These are phyloP conservation scores for Mythimna vitellina DNA, from an alignment of 2,888 invertebrate genomes.

Conservation along the genomic window DNA sequence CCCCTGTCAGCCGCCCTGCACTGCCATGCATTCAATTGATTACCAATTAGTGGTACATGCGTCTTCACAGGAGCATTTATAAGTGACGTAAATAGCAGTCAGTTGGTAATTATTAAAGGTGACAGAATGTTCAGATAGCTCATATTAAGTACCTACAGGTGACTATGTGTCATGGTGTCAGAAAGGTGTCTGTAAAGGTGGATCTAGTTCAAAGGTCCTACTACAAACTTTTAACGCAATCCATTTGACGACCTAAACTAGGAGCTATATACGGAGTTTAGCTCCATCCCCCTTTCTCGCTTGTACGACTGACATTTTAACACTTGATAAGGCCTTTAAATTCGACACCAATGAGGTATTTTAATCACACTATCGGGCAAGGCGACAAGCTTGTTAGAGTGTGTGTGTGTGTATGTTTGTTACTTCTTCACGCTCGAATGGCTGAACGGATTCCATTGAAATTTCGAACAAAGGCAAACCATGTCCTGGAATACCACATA, in stretches of 20 bases:
- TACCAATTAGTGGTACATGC: conserved; percentile 77
- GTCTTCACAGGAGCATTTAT: conserved; percentile 70
- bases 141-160: conserved; percentile 3
- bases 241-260: no score
- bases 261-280: no score
- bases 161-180: neutral
- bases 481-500: no score
- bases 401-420: no score
- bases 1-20: conserved; percentile 70
- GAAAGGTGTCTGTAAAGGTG: neutral
- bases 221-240: no score
- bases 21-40: conserved; percentile 79
- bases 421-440: no score
- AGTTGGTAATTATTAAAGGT: conserved; percentile 41
- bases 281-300: no score
- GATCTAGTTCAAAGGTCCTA: neutral
- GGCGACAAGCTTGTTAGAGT: no score
- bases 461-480: no score
- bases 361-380: neutral
- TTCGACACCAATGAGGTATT: neutral
- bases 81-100: conserved; percentile 42
- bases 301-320: no score
- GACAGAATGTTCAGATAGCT: conserved; percentile 20
- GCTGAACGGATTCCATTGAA: no score
- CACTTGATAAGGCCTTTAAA: neutral